phyloP scores from a whole-genome alignment of 1,140 invertebrate species.

The Meloidogyne floridensis region DNA sequence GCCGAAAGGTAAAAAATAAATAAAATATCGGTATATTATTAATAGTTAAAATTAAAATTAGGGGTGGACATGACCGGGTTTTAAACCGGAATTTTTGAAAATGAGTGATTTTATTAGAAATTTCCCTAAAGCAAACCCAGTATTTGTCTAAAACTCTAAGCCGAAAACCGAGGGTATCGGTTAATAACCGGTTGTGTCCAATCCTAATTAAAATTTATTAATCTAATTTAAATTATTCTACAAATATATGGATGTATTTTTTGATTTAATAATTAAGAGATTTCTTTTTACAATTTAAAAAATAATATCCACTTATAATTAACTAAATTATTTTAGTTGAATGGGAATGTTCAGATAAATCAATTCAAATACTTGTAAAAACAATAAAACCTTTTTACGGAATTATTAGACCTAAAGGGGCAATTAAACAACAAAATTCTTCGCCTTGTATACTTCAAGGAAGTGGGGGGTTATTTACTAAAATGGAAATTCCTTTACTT shows the following conservation, averaged over 20 bases:
- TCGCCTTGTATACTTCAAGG: conserved; percentile 10
- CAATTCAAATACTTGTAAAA: conserved; percentile 16
- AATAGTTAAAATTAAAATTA: too few species aligned
- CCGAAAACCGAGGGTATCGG: too few species aligned
- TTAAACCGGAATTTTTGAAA: too few species aligned
- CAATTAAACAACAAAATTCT: neutral
- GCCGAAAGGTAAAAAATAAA: neutral
- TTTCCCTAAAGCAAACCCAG: too few species aligned
- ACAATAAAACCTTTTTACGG: conserved; percentile 16
- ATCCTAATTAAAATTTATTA: too few species aligned
- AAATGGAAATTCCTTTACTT: conserved; percentile 19
- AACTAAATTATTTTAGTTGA: conserved; percentile 20
- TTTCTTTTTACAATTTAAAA: neutral
- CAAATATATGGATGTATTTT: too few species aligned
- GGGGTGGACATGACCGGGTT: too few species aligned
- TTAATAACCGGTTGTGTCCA: too few species aligned
- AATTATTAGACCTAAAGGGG: conserved; percentile 19
- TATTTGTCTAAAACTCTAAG: too few species aligned
- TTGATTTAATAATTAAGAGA: too few species aligned
- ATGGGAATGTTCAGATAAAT: conserved; percentile 19
- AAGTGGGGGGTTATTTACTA: conserved; percentile 11
- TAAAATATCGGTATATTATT: neutral
- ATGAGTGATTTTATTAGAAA: too few species aligned
- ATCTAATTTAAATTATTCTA: too few species aligned
- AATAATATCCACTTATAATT: neutral